Evolutionary conservation across 2,113 vertebrate species (phyloP).

Genomic region (Ariopsis seemanni): DNA sequence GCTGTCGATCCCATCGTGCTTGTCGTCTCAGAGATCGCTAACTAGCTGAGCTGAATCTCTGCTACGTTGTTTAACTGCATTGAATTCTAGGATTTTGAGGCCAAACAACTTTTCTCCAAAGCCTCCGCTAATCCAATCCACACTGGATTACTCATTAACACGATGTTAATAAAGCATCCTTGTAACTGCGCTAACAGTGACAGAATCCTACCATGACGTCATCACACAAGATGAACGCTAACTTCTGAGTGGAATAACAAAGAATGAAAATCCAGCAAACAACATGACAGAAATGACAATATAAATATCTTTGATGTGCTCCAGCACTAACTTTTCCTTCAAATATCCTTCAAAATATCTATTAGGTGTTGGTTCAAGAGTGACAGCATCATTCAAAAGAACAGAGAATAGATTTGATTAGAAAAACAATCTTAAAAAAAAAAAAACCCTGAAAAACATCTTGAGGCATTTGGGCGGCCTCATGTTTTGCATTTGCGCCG

Average conservation of each 20-base stretch:
- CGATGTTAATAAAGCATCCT: too few species aligned
- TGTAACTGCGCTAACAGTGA: too few species aligned
- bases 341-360: background rate
- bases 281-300: background rate
- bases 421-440: conserved; percentile 43
- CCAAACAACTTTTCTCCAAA: background rate
- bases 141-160: background rate
- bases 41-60: background rate
- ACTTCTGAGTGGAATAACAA: background rate
- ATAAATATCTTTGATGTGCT: too few species aligned
- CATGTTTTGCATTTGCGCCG: conserved; percentile 23
- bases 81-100: background rate
- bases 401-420: conserved; percentile 66
- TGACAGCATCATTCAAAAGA: conserved; percentile 59
- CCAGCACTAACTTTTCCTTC: background rate
- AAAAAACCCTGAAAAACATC: conserved; percentile 18
- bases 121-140: background rate
- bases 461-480: conserved; percentile 10
- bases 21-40: background rate
- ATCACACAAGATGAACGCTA: background rate
- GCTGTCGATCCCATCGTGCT: background rate
- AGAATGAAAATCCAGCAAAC: background rate
- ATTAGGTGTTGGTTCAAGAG: background rate
- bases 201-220: background rate
- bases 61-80: background rate